phyloP scores from a whole-genome alignment of 30 jellyfish, hydroid and myxozoan species.

The Calvadosia cruxmelitensis region DNA sequence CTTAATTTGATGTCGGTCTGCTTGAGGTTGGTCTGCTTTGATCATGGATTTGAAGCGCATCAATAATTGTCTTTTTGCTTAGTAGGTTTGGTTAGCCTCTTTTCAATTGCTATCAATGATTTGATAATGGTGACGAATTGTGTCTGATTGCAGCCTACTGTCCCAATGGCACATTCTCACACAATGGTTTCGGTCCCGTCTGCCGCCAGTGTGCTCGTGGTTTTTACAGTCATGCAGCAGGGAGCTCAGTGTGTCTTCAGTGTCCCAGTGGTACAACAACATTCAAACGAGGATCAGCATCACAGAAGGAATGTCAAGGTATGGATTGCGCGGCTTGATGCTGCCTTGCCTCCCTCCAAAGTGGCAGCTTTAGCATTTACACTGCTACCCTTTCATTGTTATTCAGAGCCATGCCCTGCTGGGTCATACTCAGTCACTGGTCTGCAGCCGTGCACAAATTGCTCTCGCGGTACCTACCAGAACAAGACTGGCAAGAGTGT shows the following conservation, averaged over 20 bases:
- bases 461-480: slow-evolving; percentile 62
- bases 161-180: slow-evolving; percentile 66
- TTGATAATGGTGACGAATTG: neutral
- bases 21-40: no score
- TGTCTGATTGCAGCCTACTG: slow-evolving; percentile 41
- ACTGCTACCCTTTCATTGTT: neutral
- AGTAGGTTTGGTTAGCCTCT: no score
- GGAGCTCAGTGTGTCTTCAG: slow-evolving; percentile 26
- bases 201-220: slow-evolving; percentile 86
- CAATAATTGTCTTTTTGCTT: no score
- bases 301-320: slow-evolving; percentile 51
- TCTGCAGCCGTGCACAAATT: slow-evolving; percentile 43
- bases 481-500: slow-evolving; percentile 51
- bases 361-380: no score
- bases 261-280: slow-evolving; percentile 72
- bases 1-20: no score
- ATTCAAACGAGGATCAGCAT: slow-evolving; percentile 34
- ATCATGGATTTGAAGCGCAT: no score
- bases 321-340: no score
- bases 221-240: slow-evolving; percentile 40
- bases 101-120: neutral
- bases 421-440: slow-evolving; percentile 72
- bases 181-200: slow-evolving; percentile 68
- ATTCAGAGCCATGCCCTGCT: slow-evolving; percentile 47
- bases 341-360: neutral